Percentiles rank a stretch among this genome's conserved stretches.
Evolutionary conservation across 2,113 vertebrate species (phyloP).

Genomic region (Pithys albifrons): DNA sequence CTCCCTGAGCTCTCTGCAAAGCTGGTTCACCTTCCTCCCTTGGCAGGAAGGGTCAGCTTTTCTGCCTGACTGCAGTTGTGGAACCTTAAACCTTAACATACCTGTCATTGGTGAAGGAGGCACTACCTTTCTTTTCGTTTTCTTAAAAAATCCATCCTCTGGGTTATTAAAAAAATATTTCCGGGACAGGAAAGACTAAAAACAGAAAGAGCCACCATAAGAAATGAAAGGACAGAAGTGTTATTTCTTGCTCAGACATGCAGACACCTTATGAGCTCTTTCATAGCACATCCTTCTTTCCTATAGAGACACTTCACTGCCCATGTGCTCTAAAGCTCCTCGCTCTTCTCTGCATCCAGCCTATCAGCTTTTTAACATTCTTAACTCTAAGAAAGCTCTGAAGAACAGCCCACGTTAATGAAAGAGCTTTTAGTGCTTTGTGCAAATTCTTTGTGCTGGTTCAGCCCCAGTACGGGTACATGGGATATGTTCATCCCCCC

Average conservation of each 20-base stretch:
- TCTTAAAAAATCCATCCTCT: constrained; percentile 99
- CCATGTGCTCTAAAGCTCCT: neutral
- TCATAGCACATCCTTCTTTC: neutral
- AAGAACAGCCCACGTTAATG: neutral
- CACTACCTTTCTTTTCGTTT: constrained; percentile 98
- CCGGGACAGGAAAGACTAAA: constrained; percentile 94
- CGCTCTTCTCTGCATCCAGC: neutral
- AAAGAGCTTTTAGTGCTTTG: neutral
- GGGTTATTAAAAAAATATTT: constrained; percentile 99
- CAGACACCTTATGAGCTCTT: neutral
- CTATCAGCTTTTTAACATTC: neutral
- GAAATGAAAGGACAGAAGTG: neutral
- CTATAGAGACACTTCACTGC: neutral
- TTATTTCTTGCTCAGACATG: neutral
- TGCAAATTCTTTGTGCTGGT: neutral
- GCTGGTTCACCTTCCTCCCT: neutral
- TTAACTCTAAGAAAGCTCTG: neutral
- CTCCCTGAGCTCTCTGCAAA: neutral
- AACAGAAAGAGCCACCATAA: neutral
- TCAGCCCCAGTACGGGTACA: neutral
- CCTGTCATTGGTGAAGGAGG: constrained; percentile 98
- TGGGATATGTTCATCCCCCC: neutral
- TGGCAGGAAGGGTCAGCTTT: neutral
- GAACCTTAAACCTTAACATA: constrained; percentile 66
- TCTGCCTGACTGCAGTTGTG: neutral